Evolutionary conservation across 2,888 invertebrate genomes (phyloP).

Genomic region (Stenodera caucasica): DNA sequence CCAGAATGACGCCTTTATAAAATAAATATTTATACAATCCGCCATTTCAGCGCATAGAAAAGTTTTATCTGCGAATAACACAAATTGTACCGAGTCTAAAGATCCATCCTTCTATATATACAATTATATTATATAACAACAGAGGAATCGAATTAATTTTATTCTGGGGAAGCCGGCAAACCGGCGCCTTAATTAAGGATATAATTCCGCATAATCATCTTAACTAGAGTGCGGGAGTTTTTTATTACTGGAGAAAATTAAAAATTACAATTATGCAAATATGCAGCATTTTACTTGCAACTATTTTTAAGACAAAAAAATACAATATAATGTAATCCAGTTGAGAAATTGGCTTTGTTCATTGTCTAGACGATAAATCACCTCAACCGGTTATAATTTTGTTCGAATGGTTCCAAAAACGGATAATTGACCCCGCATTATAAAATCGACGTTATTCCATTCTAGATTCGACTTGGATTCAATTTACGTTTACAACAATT

Average conservation of each 20-base stretch:
- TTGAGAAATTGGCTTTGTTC: conserved; percentile 13
- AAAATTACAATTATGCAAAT: conserved; percentile 26
- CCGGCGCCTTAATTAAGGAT: conserved; percentile 16
- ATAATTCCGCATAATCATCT: conserved; percentile 19
- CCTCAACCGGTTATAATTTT: background rate
- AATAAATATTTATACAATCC: background rate
- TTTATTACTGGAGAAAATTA: conserved; percentile 7
- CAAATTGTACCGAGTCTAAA: background rate
- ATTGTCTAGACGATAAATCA: no score
- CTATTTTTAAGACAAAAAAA: no score
- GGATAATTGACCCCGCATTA: no score
- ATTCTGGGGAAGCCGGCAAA: background rate
- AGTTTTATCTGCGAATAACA: background rate
- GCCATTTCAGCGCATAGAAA: background rate
- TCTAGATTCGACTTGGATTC: background rate
- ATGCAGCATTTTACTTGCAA: background rate
- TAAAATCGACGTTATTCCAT: background rate
- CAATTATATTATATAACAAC: background rate
- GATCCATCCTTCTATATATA: background rate
- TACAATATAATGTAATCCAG: no score
- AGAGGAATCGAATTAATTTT: conserved; percentile 10
- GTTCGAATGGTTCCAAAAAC: background rate
- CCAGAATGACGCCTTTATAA: conserved; percentile 9
- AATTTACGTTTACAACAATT: no score
- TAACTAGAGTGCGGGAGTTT: background rate